phyloP scores from a whole-genome alignment of 1,140 invertebrate genomes.

The Chironomus tepperi region DNA sequence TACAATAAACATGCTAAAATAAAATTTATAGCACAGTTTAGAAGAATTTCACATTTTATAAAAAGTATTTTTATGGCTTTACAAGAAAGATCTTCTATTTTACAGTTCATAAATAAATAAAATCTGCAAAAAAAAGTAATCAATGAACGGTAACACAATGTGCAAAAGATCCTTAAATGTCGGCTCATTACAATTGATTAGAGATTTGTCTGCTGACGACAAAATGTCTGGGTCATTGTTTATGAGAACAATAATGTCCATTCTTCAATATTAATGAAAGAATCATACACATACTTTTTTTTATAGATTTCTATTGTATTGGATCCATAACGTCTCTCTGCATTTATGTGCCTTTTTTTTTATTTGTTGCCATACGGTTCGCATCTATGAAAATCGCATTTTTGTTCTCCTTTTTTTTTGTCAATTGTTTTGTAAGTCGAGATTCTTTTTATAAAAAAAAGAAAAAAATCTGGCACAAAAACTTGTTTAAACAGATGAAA shows the following conservation, averaged over 20 bases:
- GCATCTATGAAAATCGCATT: not conserved
- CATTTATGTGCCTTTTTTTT: not conserved
- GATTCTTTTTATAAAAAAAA: not conserved
- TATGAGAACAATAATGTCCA: not conserved
- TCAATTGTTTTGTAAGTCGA: not conserved
- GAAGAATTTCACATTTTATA: too few species aligned
- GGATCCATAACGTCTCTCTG: not conserved
- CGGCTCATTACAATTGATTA: constrained; percentile 1
- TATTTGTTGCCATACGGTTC: not conserved
- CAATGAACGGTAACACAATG: not conserved
- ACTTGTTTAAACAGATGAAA: too few species aligned
- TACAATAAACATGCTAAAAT: too few species aligned
- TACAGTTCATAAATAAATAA: too few species aligned
- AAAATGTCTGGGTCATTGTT: constrained; percentile 16
- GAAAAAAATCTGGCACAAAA: too few species aligned
- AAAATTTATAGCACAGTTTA: too few species aligned
- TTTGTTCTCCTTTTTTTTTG: too few species aligned
- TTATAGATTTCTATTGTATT: not conserved
- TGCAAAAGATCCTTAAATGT: constrained; percentile 3
- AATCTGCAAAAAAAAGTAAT: too few species aligned
- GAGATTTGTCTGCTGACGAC: constrained; percentile 1
- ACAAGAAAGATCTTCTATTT: too few species aligned
- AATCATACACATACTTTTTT: not conserved
- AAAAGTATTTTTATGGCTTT: too few species aligned
- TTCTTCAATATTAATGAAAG: not conserved